These are phyloP conservation scores for Bothrops jararaca DNA, from an alignment of 2,113 vertebrate genomes.

Conservation along the genomic window DNA sequence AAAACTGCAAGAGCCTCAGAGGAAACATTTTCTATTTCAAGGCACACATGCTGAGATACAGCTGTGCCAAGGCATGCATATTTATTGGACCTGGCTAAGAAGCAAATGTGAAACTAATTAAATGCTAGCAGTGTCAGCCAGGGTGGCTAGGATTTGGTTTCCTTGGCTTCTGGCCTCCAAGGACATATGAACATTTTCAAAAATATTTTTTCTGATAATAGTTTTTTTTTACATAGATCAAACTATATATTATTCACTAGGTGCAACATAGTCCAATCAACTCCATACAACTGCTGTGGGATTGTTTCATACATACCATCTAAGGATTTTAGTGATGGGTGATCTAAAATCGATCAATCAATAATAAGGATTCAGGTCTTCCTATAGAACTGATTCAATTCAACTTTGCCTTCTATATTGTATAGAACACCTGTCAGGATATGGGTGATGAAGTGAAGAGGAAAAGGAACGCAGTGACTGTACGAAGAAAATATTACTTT, in stretches of 20 bases:
- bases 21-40: slow-evolving; percentile 73
- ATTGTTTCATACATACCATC: not conserved
- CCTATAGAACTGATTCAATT: not conserved
- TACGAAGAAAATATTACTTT: not conserved
- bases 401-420: accelerated
- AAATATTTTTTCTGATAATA: slow-evolving; percentile 50
- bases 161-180: slow-evolving; percentile 37
- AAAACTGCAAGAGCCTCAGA: slow-evolving; percentile 68
- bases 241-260: not conserved
- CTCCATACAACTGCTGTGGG: not conserved
- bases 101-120: slow-evolving; percentile 70
- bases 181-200: slow-evolving; percentile 40
- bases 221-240: slow-evolving; percentile 30
- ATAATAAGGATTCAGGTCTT: not conserved
- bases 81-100: slow-evolving; percentile 73
- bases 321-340: not conserved
- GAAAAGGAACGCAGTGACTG: not conserved
- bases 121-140: slow-evolving; percentile 58
- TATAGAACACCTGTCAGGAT: not conserved
- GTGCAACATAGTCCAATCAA: slow-evolving; percentile 13
- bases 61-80: slow-evolving; percentile 73
- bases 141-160: slow-evolving; percentile 54
- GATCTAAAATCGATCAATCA: not conserved
- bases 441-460: not conserved
- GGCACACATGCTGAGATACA: slow-evolving; percentile 73